These are phyloP conservation scores for Lutraria lutraria DNA, from an alignment of 2,888 invertebrate species.

Conservation along the genomic window DNA sequence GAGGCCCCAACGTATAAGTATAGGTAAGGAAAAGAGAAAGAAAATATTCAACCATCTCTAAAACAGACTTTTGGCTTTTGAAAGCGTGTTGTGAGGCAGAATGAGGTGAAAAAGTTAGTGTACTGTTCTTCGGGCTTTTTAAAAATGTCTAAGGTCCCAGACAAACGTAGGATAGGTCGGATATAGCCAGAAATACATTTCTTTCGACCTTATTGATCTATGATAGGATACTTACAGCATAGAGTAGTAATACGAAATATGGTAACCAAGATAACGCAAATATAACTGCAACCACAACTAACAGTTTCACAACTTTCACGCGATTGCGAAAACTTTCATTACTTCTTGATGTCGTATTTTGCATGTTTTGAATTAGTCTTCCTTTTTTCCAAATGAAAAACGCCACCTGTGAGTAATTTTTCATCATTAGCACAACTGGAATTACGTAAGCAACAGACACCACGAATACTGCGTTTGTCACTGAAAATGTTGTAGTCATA, in stretches of 20 bases:
- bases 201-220: no score
- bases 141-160: no score
- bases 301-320: slow-evolving; percentile 74
- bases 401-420: slow-evolving; percentile 64
- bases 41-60: no score
- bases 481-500: slow-evolving; percentile 29
- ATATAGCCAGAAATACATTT: no score
- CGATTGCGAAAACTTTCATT: slow-evolving; percentile 58
- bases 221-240: slow-evolving; percentile 72
- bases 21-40: no score
- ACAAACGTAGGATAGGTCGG: no score
- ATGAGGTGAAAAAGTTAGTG: no score
- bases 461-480: slow-evolving; percentile 69
- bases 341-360: background rate
- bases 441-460: slow-evolving; percentile 71
- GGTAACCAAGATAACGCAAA: slow-evolving; percentile 78
- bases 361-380: slow-evolving; percentile 33
- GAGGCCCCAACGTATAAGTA: no score
- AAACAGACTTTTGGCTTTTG: no score
- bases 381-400: slow-evolving; percentile 54
- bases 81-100: no score
- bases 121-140: no score
- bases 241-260: slow-evolving; percentile 73
- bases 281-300: slow-evolving; percentile 74
- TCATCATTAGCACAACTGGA: slow-evolving; percentile 68